Evolutionary conservation across 2,797 vertebrate species (phyloP).

Genomic region (Sebastes elongatus): DNA sequence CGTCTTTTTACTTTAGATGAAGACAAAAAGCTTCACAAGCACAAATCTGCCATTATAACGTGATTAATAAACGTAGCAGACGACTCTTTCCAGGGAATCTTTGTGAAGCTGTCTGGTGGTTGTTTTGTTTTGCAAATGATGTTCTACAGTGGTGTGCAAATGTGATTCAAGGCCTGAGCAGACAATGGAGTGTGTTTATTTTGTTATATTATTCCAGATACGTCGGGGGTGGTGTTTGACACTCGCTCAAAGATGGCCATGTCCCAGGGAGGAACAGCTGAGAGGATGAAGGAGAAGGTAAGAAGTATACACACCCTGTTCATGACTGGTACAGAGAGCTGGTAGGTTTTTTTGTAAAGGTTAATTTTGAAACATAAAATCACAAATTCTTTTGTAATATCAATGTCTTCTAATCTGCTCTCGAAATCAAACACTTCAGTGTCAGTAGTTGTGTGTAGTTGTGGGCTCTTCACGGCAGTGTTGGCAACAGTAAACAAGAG

Average conservation of each 20-base stretch:
- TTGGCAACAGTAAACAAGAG: constrained; percentile 1
- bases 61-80: neutral
- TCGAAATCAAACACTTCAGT: neutral
- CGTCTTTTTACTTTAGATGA: neutral
- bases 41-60: neutral
- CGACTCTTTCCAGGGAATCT: constrained; percentile 20
- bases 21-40: neutral
- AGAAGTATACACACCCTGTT: constrained; percentile 13
- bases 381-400: neutral
- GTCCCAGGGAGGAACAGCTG: constrained; percentile 93
- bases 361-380: neutral
- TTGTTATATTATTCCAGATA: constrained; percentile 76
- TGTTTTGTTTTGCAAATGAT: constrained; percentile 80
- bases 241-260: constrained; percentile 94
- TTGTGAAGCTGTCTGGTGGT: neutral
- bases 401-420: neutral
- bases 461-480: constrained; percentile 3
- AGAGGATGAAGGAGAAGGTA: constrained; percentile 98
- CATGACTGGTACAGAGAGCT: neutral
- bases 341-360: neutral
- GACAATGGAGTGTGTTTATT: constrained; percentile 2
- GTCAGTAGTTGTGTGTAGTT: constrained; percentile 6
- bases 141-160: constrained; percentile 60
- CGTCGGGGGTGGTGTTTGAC: constrained; percentile 94
- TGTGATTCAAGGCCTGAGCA: neutral